Conservation (phyloP, 2,888 invertebrate species). For the Dicyrtoma fusca region DNA sequence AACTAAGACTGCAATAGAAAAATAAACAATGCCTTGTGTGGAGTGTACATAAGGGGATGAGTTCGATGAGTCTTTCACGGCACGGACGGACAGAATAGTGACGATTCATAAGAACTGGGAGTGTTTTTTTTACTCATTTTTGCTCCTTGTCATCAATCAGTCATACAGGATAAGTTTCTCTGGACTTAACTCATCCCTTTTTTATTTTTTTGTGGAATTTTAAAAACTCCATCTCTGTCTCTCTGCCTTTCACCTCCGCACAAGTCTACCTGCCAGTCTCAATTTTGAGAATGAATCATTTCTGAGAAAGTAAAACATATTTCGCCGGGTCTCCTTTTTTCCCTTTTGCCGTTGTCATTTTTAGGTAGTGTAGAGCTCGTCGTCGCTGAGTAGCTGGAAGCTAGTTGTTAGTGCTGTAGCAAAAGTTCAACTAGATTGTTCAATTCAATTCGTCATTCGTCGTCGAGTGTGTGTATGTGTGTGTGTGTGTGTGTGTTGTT, state of each 20-base stretch:
- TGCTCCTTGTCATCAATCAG: conserved; percentile 17
- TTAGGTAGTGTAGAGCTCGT: background rate
- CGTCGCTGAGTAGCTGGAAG: background rate
- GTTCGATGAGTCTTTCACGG: too few relatives aligned
- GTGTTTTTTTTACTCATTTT: conserved; percentile 8
- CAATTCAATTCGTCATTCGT: too few relatives aligned
- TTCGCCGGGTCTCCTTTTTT: conserved; percentile 16
- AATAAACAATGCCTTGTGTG: too few relatives aligned
- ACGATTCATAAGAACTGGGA: conserved; percentile 21
- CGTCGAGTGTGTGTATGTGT: background rate
- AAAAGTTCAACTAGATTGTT: too few relatives aligned
- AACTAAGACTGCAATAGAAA: too few relatives aligned
- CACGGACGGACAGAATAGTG: background rate
- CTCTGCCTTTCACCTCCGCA: too few relatives aligned
- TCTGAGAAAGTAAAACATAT: background rate
- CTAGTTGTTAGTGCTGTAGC: background rate
- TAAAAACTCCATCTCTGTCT: background rate
- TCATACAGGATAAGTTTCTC: background rate
- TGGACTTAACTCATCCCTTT: background rate
- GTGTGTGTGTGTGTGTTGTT: background rate
- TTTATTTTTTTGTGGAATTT: background rate
- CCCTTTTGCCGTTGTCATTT: background rate
- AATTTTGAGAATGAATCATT: too few relatives aligned
- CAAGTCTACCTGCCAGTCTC: background rate
- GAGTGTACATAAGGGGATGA: too few relatives aligned